These are phyloP conservation scores for Menidia beryllina DNA, from an alignment of 2,113 vertebrate species.

Conservation along the genomic window DNA sequence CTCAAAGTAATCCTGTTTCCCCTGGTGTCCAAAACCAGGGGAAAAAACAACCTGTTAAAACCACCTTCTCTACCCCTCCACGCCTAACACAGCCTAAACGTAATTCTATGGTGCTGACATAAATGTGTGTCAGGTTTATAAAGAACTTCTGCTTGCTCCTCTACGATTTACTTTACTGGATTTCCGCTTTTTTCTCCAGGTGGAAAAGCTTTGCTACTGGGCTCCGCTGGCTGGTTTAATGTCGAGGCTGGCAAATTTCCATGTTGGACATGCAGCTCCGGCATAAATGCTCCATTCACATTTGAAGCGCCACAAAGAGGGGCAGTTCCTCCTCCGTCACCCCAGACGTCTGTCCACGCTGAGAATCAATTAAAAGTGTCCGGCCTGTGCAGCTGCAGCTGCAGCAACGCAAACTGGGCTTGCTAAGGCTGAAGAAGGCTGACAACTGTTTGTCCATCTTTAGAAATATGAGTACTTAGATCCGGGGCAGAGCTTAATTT, in stretches of 20 bases:
- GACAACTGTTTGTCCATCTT: slow-evolving; percentile 43
- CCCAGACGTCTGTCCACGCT: slow-evolving; percentile 26
- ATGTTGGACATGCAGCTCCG: slow-evolving; percentile 40
- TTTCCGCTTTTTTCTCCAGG: slow-evolving; percentile 48
- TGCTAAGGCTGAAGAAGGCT: slow-evolving; percentile 47
- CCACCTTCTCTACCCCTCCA: too few species aligned
- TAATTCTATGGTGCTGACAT: too few species aligned
- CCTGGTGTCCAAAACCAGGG: too few species aligned
- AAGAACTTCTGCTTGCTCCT: too few species aligned
- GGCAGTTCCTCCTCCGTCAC: slow-evolving; percentile 30
- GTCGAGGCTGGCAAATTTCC: slow-evolving; percentile 44
- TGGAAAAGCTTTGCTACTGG: slow-evolving; percentile 11
- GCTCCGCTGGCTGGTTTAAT: slow-evolving; percentile 51
- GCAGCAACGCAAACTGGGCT: slow-evolving; percentile 71
- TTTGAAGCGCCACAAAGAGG: slow-evolving; percentile 50
- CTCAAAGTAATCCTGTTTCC: too few species aligned
- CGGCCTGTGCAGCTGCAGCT: slow-evolving; percentile 34
- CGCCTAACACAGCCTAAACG: too few species aligned
- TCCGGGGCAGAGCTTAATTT: slow-evolving; percentile 3
- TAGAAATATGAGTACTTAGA: slow-evolving; percentile 31
- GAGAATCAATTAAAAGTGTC: slow-evolving; percentile 54
- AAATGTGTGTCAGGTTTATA: too few species aligned
- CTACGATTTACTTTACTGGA: too few species aligned
- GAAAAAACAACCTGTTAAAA: too few species aligned
- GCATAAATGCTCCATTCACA: slow-evolving; percentile 51